phyloP scores from a whole-genome alignment of 2,113 vertebrate genomes.

The Cervus canadensis region DNA sequence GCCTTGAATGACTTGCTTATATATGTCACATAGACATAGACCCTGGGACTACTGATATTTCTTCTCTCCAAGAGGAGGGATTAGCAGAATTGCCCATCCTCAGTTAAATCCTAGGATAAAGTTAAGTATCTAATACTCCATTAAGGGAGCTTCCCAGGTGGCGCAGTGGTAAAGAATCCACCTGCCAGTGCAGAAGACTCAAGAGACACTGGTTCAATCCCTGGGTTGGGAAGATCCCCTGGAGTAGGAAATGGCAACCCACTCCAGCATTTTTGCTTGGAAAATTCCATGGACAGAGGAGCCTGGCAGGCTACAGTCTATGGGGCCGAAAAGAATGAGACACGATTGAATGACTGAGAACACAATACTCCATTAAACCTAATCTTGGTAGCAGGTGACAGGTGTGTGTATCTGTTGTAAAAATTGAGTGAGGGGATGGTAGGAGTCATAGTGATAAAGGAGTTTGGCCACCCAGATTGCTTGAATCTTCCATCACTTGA shows the following conservation, averaged over 20 bases:
- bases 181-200: not conserved
- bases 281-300: not conserved
- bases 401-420: not conserved
- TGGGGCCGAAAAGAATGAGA: not conserved
- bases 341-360: not conserved
- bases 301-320: not conserved
- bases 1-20: not conserved
- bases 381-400: not conserved
- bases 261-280: not conserved
- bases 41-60: not conserved
- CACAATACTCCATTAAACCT: not conserved
- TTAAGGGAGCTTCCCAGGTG: not conserved
- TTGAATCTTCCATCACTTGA: not conserved
- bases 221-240: not conserved
- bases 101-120: not conserved
- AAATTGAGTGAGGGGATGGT: not conserved
- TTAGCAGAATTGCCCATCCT: not conserved
- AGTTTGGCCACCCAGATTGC: too few relatives aligned
- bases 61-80: not conserved
- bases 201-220: not conserved
- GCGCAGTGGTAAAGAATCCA: not conserved
- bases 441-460: not conserved
- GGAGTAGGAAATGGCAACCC: not conserved
- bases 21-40: not conserved
- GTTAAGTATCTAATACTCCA: not conserved